phyloP scores from a whole-genome alignment of 2,113 vertebrate genomes.

The Oplegnathus fasciatus region DNA sequence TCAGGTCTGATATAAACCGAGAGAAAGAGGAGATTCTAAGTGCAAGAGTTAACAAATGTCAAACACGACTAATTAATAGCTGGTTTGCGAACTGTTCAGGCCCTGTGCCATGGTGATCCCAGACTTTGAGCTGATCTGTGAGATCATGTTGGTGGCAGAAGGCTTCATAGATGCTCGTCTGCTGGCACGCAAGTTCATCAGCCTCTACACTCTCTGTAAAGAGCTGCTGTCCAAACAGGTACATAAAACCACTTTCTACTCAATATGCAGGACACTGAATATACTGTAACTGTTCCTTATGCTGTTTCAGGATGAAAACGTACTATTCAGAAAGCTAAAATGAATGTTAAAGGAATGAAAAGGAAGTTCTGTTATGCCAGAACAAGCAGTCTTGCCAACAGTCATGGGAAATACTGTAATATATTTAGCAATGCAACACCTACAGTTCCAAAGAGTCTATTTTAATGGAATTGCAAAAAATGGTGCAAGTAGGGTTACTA shows the following conservation, averaged over 20 bases:
- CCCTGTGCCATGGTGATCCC: conserved; percentile 86
- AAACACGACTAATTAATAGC: not conserved
- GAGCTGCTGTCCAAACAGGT: conserved; percentile 87
- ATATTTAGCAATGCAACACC: not conserved
- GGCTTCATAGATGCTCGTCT: conserved; percentile 85
- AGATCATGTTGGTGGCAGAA: conserved; percentile 86
- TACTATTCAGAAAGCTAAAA: not conserved
- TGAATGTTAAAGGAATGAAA: not conserved
- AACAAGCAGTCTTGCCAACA: not conserved
- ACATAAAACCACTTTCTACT: not conserved
- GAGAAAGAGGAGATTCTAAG: not conserved
- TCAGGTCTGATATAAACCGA: conserved; percentile 74
- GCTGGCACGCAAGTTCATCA: conserved; percentile 87
- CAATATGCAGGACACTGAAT: not conserved
- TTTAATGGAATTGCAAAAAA: not conserved
- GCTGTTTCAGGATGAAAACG: accelerated
- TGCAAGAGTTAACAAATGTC: not conserved
- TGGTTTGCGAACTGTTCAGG: conserved; percentile 51
- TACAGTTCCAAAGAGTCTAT: not conserved
- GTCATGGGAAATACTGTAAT: not conserved
- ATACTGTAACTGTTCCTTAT: not conserved
- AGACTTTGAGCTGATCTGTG: conserved; percentile 88
- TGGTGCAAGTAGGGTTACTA: not conserved
- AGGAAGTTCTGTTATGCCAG: not conserved
- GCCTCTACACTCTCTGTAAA: conserved; percentile 85